phyloP scores from a whole-genome alignment of 2,888 invertebrate species.

The Reticulitermes lucifugus region DNA sequence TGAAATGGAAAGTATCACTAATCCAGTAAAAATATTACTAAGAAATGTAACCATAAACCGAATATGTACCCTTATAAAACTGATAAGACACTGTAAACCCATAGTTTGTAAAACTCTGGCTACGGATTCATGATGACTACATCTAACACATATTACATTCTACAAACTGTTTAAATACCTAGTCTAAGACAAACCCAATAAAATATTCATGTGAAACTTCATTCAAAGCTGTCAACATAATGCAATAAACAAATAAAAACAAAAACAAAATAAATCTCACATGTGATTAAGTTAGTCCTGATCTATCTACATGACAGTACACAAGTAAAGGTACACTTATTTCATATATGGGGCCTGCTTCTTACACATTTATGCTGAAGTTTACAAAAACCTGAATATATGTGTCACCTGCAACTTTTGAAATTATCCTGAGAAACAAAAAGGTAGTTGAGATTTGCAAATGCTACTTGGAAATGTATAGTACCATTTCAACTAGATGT shows the following conservation, averaged over 20 bases:
- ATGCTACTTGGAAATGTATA: slow-evolving; percentile 20
- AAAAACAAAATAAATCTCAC: slow-evolving; percentile 5
- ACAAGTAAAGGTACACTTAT: not conserved
- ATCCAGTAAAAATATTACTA: not conserved
- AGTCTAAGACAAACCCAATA: not conserved
- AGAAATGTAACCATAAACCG: not conserved
- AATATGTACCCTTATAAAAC: not conserved
- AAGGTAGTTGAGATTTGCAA: slow-evolving; percentile 44
- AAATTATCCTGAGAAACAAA: slow-evolving; percentile 46
- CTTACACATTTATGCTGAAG: not conserved
- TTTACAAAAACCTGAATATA: slow-evolving; percentile 33
- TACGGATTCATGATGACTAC: not conserved
- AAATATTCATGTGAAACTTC: not conserved
- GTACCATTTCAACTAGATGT: slow-evolving; percentile 2
- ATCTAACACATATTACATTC: slow-evolving; percentile 13
- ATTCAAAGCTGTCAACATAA: not conserved
- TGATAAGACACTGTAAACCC: not conserved
- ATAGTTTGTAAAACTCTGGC: not conserved
- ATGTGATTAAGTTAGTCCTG: not conserved
- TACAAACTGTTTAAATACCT: not conserved
- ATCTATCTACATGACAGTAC: slow-evolving; percentile 4
- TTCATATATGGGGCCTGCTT: slow-evolving; percentile 25
- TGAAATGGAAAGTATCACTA: not conserved
- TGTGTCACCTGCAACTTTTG: slow-evolving; percentile 28
- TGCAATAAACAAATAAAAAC: not conserved